A percentile compares a stretch with the other conserved stretches of the same genome.
These are phyloP conservation scores for Gandaritis pyraliata DNA, from an alignment of 2,888 invertebrate genomes.

Conservation along the genomic window DNA sequence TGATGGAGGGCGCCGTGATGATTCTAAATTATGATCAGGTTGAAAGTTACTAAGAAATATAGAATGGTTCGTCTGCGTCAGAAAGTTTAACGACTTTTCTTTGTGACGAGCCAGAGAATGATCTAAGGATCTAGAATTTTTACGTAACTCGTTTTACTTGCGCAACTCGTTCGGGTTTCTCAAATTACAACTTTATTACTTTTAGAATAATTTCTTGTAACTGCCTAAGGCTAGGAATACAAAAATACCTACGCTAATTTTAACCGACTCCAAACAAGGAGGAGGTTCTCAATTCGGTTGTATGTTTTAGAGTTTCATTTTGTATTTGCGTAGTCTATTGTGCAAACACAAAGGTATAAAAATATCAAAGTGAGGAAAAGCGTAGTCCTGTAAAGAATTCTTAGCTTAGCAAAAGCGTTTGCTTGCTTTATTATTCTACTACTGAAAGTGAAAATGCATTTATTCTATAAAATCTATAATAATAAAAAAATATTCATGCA, in stretches of 20 bases:
- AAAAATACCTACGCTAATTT: too few relatives aligned
- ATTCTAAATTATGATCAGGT: slow-evolving; percentile 42
- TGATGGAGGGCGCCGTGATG: slow-evolving; percentile 41
- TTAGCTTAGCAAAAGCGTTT: too few relatives aligned
- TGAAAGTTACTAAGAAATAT: slow-evolving; percentile 30
- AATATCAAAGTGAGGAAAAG: too few relatives aligned
- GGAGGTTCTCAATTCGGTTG: too few relatives aligned
- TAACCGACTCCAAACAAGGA: too few relatives aligned
- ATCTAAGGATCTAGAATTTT: slow-evolving; percentile 12
- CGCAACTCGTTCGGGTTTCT: neutral
- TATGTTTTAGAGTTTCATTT: too few relatives aligned
- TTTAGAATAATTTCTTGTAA: neutral
- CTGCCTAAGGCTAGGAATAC: neutral
- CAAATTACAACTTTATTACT: slow-evolving; percentile 5
- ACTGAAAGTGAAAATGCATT: too few relatives aligned
- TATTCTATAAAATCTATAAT: too few relatives aligned
- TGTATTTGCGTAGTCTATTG: neutral
- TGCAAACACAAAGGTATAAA: neutral
- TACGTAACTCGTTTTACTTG: neutral
- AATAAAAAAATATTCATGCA: too few relatives aligned
- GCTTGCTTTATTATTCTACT: too few relatives aligned
- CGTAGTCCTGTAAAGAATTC: too few relatives aligned
- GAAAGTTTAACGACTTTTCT: slow-evolving; percentile 32
- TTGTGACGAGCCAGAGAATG: slow-evolving; percentile 13
- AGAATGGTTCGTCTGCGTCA: slow-evolving; percentile 32